Base-by-base conservation (phyloP, 2,888 invertebrate species). In the Pseudolycoriella hygida region DNA sequence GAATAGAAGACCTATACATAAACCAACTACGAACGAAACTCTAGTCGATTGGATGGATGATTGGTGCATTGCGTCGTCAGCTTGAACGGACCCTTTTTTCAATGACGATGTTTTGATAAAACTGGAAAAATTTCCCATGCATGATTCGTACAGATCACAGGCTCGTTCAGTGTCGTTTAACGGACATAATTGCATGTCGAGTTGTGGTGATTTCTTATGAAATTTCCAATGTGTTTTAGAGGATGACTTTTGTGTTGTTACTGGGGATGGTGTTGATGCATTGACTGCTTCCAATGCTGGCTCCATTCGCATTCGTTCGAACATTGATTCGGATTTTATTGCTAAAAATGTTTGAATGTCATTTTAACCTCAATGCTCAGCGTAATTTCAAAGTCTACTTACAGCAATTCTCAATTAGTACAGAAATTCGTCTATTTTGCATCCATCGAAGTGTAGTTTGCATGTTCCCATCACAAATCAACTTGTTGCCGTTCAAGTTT, bases 401-500 rank as follows among this genome's bases (percentile, higher is more conserved):
- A 46, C 46, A 18, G 49, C 63, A 64, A 25, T 56, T 47, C 38
- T 50, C 53, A 30, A 60, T 50, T 10, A 42, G 50, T 2, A 59
- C 52, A 4, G 51, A 47, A 4, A 62, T 52, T 2, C 53, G 55
- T 14, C 52, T 54, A 12, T 50, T 46, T 15, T 53, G 54, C 2
- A 65, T 46, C 43, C 51, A 48, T 6, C 55, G 52, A 10, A 61
- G 44, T 15, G 60, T 54, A 14, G 48, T 51, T 38, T 54, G 47
- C 34, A 62, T 46, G 3, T 66, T 62, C 1, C 60, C 57, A 52
- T 69, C 70, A 54, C 79, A 79, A 46, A 67, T 64, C 60, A 72
- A 71, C 46, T 69, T 70, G 51, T 77, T 77, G 49, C 69, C 70
- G 18, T 68, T 60, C 2, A 76, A 55, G 53, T 72, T 69, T 31